These are phyloP conservation scores for Rambutsinella grinnellia DNA, from an alignment of 2,888 invertebrate genomes.

Conservation along the genomic window DNA sequence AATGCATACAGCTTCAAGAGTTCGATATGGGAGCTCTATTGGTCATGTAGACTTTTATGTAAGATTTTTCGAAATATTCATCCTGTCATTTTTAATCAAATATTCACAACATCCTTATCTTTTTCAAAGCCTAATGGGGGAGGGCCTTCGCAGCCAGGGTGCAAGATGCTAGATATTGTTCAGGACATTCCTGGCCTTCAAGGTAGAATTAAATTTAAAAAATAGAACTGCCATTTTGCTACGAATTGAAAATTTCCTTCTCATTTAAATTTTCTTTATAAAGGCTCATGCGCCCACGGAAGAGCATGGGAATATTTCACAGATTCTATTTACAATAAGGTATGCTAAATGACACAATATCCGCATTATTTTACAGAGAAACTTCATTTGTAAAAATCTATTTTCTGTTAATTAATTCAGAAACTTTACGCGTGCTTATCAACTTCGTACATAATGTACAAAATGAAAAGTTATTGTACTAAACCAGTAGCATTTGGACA, in stretches of 20 bases:
- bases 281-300: slow-evolving; percentile 52
- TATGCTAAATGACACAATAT: too few species aligned
- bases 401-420: too few species aligned
- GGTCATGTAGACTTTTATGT: slow-evolving; percentile 59
- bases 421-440: slow-evolving; percentile 58
- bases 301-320: slow-evolving; percentile 61
- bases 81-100: neutral
- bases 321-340: slow-evolving; percentile 58
- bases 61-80: neutral
- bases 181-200: slow-evolving; percentile 52
- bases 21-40: slow-evolving; percentile 50
- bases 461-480: slow-evolving; percentile 57
- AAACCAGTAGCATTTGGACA: slow-evolving; percentile 58
- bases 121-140: slow-evolving; percentile 53
- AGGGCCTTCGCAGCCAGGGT: slow-evolving; percentile 51
- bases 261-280: slow-evolving; percentile 1
- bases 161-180: slow-evolving; percentile 39
- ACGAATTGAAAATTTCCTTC: too few species aligned
- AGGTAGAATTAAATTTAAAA: slow-evolving; percentile 23
- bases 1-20: slow-evolving; percentile 47
- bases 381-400: too few species aligned
- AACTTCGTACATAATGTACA: slow-evolving; percentile 56
- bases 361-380: too few species aligned
- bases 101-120: neutral
- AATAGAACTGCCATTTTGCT: too few species aligned